Conservation (phyloP, 1,140 invertebrate genomes). For the Hermatobates lingyangjiaoensis region DNA sequence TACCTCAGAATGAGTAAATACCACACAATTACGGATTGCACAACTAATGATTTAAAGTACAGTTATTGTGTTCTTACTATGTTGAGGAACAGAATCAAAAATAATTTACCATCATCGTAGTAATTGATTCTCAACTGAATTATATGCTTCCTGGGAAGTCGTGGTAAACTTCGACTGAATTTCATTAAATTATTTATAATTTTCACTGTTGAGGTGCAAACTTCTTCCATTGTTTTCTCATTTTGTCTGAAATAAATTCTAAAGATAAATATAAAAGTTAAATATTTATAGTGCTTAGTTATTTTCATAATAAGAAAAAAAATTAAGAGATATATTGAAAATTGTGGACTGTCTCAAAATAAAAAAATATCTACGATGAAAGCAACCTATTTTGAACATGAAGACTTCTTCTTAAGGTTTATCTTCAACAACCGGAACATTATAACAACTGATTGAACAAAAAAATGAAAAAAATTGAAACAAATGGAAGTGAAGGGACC, state of each 20-base stretch:
- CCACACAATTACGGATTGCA: no score
- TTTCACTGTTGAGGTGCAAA: background rate
- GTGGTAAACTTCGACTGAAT: background rate
- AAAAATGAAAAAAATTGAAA: background rate
- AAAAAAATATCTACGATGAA: no score
- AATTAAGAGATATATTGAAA: background rate
- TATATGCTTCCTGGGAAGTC: background rate
- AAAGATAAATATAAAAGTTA: background rate
- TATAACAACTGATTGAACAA: background rate
- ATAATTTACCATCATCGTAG: background rate
- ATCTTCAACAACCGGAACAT: no score
- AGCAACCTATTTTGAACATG: no score
- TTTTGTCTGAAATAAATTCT: background rate
- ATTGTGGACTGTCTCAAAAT: background rate
- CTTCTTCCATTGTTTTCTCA: background rate
- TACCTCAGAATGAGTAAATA: no score
- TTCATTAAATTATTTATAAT: background rate
- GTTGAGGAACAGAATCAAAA: no score
- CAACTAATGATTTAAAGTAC: no score
- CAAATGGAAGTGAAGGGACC: no score
- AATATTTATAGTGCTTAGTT: background rate
- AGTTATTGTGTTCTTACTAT: no score
- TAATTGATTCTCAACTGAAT: background rate
- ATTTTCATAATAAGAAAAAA: background rate
- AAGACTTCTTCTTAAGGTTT: no score